Base-by-base conservation (phyloP, 1,140 invertebrate genomes). In the Penaeus chinensis region DNA sequence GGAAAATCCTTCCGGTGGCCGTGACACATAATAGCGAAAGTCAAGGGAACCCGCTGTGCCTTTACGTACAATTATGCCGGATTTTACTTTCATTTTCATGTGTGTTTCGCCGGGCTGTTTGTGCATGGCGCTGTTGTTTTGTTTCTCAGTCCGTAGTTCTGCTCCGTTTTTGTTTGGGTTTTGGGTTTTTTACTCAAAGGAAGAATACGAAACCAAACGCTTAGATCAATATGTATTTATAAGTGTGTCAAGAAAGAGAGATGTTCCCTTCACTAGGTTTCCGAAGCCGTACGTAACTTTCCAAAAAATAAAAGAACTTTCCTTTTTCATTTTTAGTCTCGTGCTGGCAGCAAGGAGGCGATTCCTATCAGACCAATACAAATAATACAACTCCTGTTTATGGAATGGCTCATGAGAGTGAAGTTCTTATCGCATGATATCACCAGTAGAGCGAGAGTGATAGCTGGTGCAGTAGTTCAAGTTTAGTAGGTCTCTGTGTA, bases 401-500 rank as follows among this genome's bases (percentile, higher is more conserved):
- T 54, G 54, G 54, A 54, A 54, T 54, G 11, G 54, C 16, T 54
- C 54, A 54, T 54, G 54, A 54, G 54, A 54, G 54, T 54, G 54
- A 54, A 54, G 54, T 54, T 54, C 54, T 82, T 82, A 82, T 82
- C 61, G 84, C 84, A 66, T 37, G 71, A n/a, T 80, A 69, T 32
- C 54, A 78, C 19, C 61, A 24, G 54, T 61, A 60, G 61, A 85
- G 84, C 42, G 84, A 84, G 83, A 79, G 76, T 87, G 85, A 87
- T 81, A 87, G 79, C 62, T 47, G 66, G 63, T 63, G 60, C 37
- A 74, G 65, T 82, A 82, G 85, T 74, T 82, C 85, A 87, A 87
- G 85, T 87, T 87, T 62, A 87, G 76, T 87, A 87, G 85, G 85
- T 87, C 79, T 81, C 47, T 87, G 85, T 87, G 85, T 87, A 87